A percentile compares a stretch with the other conserved stretches of the same genome.
Evolutionary conservation across 64 coral and sea anemone genomes (phyloP).

Genomic region (Exaiptasia diaphana): DNA sequence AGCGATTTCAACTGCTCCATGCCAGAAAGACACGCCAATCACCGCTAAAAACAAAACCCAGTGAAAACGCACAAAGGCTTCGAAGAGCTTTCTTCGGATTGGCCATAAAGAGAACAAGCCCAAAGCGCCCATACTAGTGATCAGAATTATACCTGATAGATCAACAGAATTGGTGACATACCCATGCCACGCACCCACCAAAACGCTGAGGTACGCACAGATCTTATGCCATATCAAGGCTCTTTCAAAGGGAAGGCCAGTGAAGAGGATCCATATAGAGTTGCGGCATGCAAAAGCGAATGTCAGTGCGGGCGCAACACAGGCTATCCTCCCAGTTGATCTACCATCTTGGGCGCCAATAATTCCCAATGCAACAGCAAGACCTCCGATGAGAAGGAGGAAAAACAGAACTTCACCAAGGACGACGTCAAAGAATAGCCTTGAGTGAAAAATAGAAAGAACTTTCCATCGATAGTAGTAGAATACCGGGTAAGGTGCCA

Average conservation of each 20-base stretch:
- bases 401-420: conserved; percentile 68
- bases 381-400: conserved; percentile 53
- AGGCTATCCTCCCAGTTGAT: conserved; percentile 25
- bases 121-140: conserved; percentile 11
- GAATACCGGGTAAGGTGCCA: conserved; percentile 48
- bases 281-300: conserved; percentile 68
- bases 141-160: conserved; percentile 26
- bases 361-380: conserved; percentile 25
- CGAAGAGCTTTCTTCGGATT: conserved; percentile 52
- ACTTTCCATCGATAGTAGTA: conserved; percentile 64
- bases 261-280: conserved; percentile 68
- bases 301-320: conserved; percentile 38
- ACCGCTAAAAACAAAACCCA: conserved; percentile 60
- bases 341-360: conserved; percentile 15
- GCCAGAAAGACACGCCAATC: conserved; percentile 30
- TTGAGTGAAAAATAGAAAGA: conserved; percentile 57
- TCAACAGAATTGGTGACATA: conserved; percentile 5
- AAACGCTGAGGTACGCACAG: conserved; percentile 51
- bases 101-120: conserved; percentile 50
- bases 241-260: conserved; percentile 59
- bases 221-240: conserved; percentile 69
- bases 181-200: conserved; percentile 64
- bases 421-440: conserved; percentile 64
- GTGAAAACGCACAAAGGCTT: conserved; percentile 54
- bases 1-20: conserved; percentile 34